Conservation (phyloP, 92 coral and sea anemone species). For the Epizoanthus fatuus region DNA sequence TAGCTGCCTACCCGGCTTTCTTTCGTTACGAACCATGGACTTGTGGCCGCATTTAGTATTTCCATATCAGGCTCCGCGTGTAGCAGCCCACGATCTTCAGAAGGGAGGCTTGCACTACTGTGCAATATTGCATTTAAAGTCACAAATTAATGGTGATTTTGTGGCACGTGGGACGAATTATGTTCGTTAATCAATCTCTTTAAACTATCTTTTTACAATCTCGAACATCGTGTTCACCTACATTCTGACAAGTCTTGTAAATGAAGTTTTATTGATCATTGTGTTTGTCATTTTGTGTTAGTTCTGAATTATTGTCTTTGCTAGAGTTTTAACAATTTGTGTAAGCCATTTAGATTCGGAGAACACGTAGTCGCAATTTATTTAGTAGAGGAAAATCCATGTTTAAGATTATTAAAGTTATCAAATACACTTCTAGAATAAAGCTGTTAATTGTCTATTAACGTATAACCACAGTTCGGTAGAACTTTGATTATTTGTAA, state of each 20-base stretch:
- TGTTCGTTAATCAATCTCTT: no score
- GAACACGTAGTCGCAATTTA: slow-evolving; percentile 18
- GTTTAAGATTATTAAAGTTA: background rate
- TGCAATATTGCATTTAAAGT: no score
- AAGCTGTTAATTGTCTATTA: background rate
- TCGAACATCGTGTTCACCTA: no score
- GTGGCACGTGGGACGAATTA: no score
- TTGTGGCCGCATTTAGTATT: background rate
- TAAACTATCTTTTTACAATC: no score
- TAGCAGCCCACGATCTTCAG: no score
- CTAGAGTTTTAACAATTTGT: background rate
- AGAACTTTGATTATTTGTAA: background rate
- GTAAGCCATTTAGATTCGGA: background rate
- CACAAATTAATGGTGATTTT: no score
- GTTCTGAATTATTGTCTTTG: background rate
- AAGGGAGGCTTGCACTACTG: no score
- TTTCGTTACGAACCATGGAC: background rate
- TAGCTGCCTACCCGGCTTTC: slow-evolving; percentile 13
- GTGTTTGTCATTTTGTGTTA: background rate
- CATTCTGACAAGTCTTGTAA: no score
- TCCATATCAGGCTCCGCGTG: background rate
- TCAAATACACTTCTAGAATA: background rate
- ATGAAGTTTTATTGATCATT: no score
- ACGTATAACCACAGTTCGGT: background rate
- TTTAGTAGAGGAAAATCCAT: background rate